phyloP scores from a whole-genome alignment of 2,888 invertebrate genomes.

The Synergus japonicus region DNA sequence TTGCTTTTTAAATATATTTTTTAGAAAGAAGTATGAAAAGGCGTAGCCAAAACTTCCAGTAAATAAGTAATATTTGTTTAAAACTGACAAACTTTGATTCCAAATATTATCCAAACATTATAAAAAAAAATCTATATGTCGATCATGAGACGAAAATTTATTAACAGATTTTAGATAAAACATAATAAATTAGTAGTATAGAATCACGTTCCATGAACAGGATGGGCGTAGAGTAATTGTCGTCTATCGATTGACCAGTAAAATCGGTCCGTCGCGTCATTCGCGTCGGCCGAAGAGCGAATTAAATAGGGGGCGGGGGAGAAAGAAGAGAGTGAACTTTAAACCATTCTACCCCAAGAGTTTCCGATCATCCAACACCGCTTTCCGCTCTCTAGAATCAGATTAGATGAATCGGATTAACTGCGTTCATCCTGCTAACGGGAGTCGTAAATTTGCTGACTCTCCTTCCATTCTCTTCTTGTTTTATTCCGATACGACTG shows the following conservation, averaged over 20 bases:
- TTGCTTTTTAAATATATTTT: no score
- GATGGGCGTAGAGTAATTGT: background rate
- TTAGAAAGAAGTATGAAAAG: no score
- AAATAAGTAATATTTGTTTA: no score
- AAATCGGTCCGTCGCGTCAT: no score
- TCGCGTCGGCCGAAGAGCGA: background rate
- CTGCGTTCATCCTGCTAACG: background rate
- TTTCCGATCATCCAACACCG: conserved; percentile 7
- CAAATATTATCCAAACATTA: no score
- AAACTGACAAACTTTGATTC: no score
- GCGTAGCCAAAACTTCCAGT: no score
- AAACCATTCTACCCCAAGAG: background rate
- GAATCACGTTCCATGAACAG: background rate
- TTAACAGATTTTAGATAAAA: background rate
- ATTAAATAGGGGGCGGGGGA: background rate
- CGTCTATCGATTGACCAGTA: background rate
- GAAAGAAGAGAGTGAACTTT: background rate
- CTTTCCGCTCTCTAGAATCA: conserved; percentile 1
- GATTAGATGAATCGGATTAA: conserved; percentile 3
- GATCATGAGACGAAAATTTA: background rate
- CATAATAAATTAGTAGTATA: background rate
- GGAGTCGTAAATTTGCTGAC: conserved; percentile 6
- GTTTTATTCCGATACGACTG: background rate
- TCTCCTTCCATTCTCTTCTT: background rate
- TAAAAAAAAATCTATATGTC: no score